Evolutionary conservation across 2,113 vertebrate genomes (phyloP).

Genomic region (Mesoclemmys tuberculata): DNA sequence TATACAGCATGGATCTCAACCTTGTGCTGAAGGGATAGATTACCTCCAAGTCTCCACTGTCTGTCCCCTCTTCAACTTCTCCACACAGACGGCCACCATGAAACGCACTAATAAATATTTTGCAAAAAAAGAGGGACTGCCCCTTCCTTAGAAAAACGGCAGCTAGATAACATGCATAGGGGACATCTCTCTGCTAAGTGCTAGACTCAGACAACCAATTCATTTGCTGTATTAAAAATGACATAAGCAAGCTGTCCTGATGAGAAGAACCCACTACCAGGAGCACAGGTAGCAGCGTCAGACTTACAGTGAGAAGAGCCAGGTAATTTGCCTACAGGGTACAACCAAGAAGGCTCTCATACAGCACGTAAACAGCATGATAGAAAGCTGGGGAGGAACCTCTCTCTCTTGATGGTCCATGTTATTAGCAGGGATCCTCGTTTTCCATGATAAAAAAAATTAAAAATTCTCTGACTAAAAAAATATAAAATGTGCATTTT

Average conservation of each 20-base stretch:
- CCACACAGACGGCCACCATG: accelerated
- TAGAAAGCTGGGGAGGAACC: neutral
- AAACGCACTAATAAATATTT: neutral
- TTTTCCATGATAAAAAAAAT: neutral
- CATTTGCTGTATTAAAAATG: neutral
- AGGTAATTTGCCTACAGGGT: neutral
- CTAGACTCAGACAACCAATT: neutral
- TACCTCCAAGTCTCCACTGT: neutral
- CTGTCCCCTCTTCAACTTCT: neutral
- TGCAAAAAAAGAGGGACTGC: neutral
- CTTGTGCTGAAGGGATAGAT: neutral
- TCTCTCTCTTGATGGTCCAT: neutral
- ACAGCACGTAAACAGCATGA: neutral
- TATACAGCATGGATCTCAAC: accelerated
- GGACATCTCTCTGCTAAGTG: neutral
- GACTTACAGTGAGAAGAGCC: neutral
- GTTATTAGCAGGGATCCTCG: neutral
- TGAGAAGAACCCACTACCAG: neutral
- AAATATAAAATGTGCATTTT: neutral
- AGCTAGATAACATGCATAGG: neutral
- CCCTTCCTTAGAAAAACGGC: neutral
- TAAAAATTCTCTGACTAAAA: neutral
- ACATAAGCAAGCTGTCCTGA: neutral
- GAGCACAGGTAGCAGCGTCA: neutral
- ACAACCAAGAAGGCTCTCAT: neutral